phyloP scores from a whole-genome alignment of 2,113 vertebrate species.

The Python bivittatus region DNA sequence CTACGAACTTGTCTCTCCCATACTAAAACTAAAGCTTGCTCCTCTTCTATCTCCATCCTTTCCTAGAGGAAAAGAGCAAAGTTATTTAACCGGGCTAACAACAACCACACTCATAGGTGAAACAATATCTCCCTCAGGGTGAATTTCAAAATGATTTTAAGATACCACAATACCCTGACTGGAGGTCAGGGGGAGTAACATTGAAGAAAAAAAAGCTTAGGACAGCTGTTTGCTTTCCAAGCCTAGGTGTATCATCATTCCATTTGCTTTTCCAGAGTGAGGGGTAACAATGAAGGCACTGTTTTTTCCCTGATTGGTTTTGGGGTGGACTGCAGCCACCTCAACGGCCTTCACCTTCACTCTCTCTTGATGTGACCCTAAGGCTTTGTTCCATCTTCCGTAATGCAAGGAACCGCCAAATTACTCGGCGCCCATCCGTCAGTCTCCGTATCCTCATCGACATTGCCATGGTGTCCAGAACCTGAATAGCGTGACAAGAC shows the following conservation, averaged over 20 bases:
- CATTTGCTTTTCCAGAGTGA: not conserved
- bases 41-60: not conserved
- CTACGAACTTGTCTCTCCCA: not conserved
- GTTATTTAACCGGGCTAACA: not conserved
- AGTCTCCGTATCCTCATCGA: slow-evolving; percentile 12
- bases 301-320: not conserved
- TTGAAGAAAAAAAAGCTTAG: not conserved
- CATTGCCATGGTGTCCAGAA: slow-evolving; percentile 29
- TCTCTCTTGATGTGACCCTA: not conserved
- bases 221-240: not conserved
- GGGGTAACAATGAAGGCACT: not conserved
- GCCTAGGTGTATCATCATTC: not conserved
- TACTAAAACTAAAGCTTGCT: not conserved
- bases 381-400: not conserved
- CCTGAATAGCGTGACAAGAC: slow-evolving; percentile 6
- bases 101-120: not conserved
- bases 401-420: not conserved
- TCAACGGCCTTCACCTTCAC: not conserved
- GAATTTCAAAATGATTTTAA: not conserved
- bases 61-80: not conserved
- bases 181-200: not conserved
- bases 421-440: not conserved
- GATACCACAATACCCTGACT: not conserved
- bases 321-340: not conserved
- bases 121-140: not conserved